A percentile compares a stretch with the other conserved stretches of the same genome.
phyloP scores from a whole-genome alignment of 2,888 invertebrate genomes.

The Drosophila fulvimacula region DNA sequence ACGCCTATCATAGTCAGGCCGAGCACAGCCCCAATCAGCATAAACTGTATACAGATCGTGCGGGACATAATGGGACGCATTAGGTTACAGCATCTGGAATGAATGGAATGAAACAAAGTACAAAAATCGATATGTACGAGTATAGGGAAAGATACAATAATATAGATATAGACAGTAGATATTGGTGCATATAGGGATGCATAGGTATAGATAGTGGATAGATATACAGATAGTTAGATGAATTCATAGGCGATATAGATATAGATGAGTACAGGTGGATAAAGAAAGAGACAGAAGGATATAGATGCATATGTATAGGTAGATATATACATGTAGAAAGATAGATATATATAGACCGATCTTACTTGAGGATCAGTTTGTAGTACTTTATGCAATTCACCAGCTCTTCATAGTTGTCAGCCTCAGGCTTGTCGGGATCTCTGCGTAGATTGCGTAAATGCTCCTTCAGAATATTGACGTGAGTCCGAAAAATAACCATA shows the following conservation, averaged over 20 bases:
- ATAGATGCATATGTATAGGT: not conserved
- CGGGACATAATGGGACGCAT: conserved; percentile 42
- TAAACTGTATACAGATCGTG: conserved; percentile 38
- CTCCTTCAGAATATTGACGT: conserved; percentile 41
- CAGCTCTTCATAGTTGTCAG: conserved; percentile 38
- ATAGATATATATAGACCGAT: not conserved
- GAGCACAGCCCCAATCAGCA: conserved; percentile 40
- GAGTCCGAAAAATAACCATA: conserved; percentile 33
- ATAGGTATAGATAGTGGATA: not conserved
- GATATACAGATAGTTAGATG: not conserved
- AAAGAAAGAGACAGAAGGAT: too few species aligned
- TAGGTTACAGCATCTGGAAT: conserved; percentile 42
- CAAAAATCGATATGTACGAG: not conserved
- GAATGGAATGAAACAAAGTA: not conserved
- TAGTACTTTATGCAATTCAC: conserved; percentile 36
- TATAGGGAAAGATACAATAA: not conserved
- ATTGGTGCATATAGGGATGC: too few species aligned
- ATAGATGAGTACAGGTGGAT: not conserved
- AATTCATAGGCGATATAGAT: not conserved
- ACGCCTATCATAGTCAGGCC: conserved; percentile 43
- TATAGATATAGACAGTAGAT: not conserved
- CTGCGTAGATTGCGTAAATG: conserved; percentile 36
- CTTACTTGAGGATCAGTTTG: conserved; percentile 49
- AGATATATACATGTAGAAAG: not conserved
- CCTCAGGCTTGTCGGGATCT: conserved; percentile 24